Base-by-base conservation (phyloP, 2,888 invertebrate species). In the Synergus laeviventris region DNA sequence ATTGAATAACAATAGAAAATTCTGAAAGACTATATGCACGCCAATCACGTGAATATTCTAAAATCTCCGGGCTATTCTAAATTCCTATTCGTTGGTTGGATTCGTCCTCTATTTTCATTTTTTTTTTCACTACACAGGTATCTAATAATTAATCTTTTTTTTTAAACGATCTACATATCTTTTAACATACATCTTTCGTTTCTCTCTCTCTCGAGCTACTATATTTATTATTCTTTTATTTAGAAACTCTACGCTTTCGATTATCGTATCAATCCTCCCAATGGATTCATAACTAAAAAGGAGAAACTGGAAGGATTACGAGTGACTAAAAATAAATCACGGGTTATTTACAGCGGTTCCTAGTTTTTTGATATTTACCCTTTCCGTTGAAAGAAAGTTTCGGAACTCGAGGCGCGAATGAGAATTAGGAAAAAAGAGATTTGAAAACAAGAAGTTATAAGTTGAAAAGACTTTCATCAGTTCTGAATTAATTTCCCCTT, bases 81-180 rank as follows among this genome's bases (percentile, higher is more conserved):
- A 70, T 70, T 49, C 31, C 82, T 84, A 83, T 84, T 86, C 85
- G 83, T 86, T 85, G 84, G 82, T 85, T 86, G 81, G 74, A 77
- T 81, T 84, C 79, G 81, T 82, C 78, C 76, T 75, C 81, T 84
- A 84, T 74, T 21, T 21, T 76, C 81, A 11, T 12, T 16, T 62
- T 45, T 24, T 45, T 49, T 49, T 31, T 31, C 70, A 49, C 70
- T 70, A 70, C 31, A 49, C 31, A 49, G 45, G 49, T 16, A 70
- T 70, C 49, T 70, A 70, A 70, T 70, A 70, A 70, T 70, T 16
- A 66, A 45, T 45, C 21, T 24, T 66, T 66, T 42, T 70, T 49
- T 31, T 70, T 49, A 45, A 70, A 70, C 31, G 31, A 49, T 70
- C 70, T 70, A 70, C 70, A 49, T 70, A 70, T 70, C n/a, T 74